These are phyloP conservation scores for Epinotia demarniana DNA, from an alignment of 2,888 invertebrate species.

Conservation along the genomic window DNA sequence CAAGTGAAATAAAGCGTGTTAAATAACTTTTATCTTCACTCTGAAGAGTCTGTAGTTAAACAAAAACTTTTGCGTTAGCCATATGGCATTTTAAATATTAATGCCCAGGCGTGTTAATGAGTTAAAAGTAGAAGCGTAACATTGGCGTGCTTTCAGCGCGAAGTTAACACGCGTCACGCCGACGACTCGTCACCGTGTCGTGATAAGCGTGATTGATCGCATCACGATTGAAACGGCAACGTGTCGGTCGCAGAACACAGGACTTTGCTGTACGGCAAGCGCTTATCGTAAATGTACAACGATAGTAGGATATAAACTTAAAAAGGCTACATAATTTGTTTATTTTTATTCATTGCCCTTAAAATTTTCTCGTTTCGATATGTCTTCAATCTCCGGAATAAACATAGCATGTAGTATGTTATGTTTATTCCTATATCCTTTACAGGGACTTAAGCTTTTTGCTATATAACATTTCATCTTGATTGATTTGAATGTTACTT, in stretches of 20 bases:
- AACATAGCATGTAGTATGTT: too few species aligned
- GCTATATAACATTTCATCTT: too few species aligned
- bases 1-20: too few species aligned
- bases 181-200: conserved; percentile 18
- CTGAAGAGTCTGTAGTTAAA: background rate
- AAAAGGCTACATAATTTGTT: background rate
- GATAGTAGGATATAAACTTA: too few species aligned
- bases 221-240: conserved; percentile 30
- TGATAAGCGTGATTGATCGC: conserved; percentile 44
- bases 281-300: background rate
- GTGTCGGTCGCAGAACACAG: conserved; percentile 9
- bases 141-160: background rate
- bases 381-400: too few species aligned
- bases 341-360: background rate
- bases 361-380: too few species aligned
- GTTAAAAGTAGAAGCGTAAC: conserved; percentile 18
- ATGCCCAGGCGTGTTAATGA: background rate
- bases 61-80: background rate
- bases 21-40: background rate
- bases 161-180: conserved; percentile 20
- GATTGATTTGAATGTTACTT: too few species aligned
- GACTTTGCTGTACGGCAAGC: conserved; percentile 6
- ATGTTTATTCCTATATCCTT: too few species aligned
- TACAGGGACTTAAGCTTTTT: too few species aligned
- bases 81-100: background rate